phyloP scores from a whole-genome alignment of 1,140 invertebrate species.

The Drosophila ambigua region DNA sequence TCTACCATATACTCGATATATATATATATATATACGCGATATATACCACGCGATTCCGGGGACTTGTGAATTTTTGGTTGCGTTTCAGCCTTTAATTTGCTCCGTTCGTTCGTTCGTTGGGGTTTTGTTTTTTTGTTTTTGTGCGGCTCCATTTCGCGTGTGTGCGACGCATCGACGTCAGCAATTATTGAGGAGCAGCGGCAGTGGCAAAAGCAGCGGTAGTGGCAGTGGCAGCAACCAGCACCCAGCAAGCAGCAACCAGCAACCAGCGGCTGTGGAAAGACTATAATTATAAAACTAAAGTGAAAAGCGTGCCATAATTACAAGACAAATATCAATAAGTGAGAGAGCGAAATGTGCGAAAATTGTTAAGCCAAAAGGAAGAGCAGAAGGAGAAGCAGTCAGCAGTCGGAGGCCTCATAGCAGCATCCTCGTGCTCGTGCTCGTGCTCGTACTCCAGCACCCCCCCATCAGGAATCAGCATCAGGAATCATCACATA shows the following conservation, averaged over 20 bases:
- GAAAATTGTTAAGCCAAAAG: constrained; percentile 59
- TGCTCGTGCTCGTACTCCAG: too few relatives aligned
- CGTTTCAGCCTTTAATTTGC: too few relatives aligned
- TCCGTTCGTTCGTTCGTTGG: too few relatives aligned
- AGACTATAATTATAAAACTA: constrained; percentile 70
- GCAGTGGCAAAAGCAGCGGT: constrained; percentile 17
- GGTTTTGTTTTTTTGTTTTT: too few relatives aligned
- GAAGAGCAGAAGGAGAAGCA: constrained; percentile 6
- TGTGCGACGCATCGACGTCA: too few relatives aligned
- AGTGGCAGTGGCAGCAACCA: constrained; percentile 5
- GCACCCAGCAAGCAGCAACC: neutral
- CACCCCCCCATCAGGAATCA: neutral
- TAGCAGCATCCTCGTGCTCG: constrained; percentile 1
- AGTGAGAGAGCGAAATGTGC: constrained; percentile 59
- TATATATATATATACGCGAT: too few relatives aligned
- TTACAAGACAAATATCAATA: constrained; percentile 64
- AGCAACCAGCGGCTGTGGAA: constrained; percentile 4
- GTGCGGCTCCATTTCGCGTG: too few relatives aligned
- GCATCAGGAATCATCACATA: constrained; percentile 4
- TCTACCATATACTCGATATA: too few relatives aligned
- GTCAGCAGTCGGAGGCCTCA: neutral
- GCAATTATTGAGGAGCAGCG: constrained; percentile 6
- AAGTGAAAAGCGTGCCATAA: constrained; percentile 74
- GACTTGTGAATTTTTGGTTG: too few relatives aligned
- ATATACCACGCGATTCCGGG: too few relatives aligned